Evolutionary conservation across 2,113 vertebrate species (phyloP).

Genomic region (Tetraodon nigroviridis): DNA sequence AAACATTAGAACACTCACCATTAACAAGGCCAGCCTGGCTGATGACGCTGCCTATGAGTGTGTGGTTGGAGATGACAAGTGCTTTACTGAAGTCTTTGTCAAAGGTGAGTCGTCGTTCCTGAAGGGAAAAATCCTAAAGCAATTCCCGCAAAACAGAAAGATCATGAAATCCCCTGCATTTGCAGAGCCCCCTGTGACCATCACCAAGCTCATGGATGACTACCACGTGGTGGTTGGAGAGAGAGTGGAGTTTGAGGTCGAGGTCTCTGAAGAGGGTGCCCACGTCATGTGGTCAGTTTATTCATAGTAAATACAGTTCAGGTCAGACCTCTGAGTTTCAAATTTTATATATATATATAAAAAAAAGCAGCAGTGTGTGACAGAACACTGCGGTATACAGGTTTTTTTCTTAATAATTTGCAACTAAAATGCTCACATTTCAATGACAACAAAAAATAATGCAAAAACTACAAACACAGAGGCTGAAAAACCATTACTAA

Average conservation of each 20-base stretch:
- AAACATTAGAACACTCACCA: conserved; percentile 81
- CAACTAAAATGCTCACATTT: too few relatives aligned
- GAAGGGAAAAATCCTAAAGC: too few relatives aligned
- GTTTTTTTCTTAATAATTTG: too few relatives aligned
- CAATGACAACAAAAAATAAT: too few relatives aligned
- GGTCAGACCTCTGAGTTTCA: too few relatives aligned
- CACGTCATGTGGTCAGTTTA: conserved; percentile 84
- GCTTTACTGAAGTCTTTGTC: conserved; percentile 85
- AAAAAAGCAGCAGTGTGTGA: too few relatives aligned
- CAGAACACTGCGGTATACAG: too few relatives aligned
- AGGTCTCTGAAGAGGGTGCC: conserved; percentile 89
- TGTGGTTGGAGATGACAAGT: conserved; percentile 78
- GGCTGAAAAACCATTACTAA: too few relatives aligned
- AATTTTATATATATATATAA: too few relatives aligned
- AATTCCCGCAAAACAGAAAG: too few relatives aligned
- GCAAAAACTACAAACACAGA: too few relatives aligned
- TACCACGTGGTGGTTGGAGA: conserved; percentile 87
- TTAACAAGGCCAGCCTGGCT: conserved; percentile 79
- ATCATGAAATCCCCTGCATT: too few relatives aligned
- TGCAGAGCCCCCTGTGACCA: conserved; percentile 83
- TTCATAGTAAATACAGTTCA: neutral
- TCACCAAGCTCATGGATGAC: conserved; percentile 83
- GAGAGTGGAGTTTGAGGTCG: conserved; percentile 82
- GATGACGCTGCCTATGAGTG: conserved; percentile 88
- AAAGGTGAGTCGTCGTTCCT: conserved; percentile 71